phyloP scores from a whole-genome alignment of 1,140 invertebrate species.

The Drosophila rhopaloa region DNA sequence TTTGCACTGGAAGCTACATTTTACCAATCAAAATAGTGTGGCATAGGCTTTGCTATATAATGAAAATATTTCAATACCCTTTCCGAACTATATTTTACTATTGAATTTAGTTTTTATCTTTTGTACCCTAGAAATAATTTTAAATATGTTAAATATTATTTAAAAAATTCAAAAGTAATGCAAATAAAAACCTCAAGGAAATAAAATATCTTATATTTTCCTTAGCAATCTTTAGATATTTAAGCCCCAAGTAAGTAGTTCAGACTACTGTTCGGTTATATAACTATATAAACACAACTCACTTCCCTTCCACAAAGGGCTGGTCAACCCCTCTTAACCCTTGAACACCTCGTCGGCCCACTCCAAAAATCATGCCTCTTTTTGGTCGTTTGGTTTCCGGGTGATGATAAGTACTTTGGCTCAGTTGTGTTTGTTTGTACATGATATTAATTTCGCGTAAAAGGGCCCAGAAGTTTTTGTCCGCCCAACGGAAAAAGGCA shows the following conservation, averaged over 20 bases:
- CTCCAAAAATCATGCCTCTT: slow-evolving; percentile 33
- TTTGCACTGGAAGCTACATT: too few species aligned
- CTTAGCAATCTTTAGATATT: too few species aligned
- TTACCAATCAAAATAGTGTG: neutral
- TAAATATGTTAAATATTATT: too few species aligned
- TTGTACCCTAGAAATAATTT: too few species aligned
- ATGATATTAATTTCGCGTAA: slow-evolving; percentile 80
- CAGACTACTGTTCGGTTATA: neutral
- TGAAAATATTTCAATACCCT: too few species aligned
- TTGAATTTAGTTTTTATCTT: too few species aligned
- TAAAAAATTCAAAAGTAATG: too few species aligned
- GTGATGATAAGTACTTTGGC: slow-evolving; percentile 65
- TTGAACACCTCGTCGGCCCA: neutral
- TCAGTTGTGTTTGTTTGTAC: slow-evolving; percentile 75
- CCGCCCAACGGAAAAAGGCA: slow-evolving; percentile 31
- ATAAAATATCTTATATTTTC: too few species aligned
- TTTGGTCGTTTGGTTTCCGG: slow-evolving; percentile 24
- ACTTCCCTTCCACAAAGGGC: neutral
- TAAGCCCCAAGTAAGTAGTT: too few species aligned
- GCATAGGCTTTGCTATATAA: too few species aligned
- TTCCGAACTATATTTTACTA: too few species aligned
- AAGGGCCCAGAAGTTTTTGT: slow-evolving; percentile 43
- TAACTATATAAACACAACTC: neutral
- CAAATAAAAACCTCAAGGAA: too few species aligned
- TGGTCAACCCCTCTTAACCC: slow-evolving; percentile 17